Conservation (phyloP, 1,140 invertebrate genomes). For the Sitobion miscanthi region DNA sequence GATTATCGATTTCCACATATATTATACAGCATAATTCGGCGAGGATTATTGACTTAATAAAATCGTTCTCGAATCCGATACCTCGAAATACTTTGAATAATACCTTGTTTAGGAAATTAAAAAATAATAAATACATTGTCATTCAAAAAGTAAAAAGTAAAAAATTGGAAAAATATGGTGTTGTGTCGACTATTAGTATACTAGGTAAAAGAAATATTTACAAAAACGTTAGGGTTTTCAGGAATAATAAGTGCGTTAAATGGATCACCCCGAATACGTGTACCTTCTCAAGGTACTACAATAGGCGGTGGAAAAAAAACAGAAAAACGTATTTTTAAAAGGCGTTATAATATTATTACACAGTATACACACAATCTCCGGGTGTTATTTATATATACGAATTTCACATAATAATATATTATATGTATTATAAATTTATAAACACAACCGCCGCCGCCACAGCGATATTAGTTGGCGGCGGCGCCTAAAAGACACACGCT, state of each 20-base stretch:
- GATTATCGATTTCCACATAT: not conserved
- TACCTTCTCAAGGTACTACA: not conserved
- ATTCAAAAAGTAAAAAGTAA: too few species aligned
- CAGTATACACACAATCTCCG: not conserved
- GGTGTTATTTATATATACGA: constrained; percentile 7
- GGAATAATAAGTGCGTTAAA: too few species aligned
- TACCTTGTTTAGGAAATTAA: too few species aligned
- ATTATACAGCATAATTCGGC: not conserved
- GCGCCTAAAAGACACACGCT: not conserved
- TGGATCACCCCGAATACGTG: too few species aligned
- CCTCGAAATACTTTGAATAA: too few species aligned
- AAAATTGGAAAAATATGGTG: too few species aligned
- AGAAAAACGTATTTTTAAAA: not conserved
- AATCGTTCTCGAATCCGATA: not conserved
- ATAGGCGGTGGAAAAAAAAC: not conserved
- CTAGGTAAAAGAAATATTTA: too few species aligned
- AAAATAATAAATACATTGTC: too few species aligned
- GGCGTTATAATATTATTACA: not conserved
- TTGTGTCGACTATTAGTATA: too few species aligned
- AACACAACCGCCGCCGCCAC: not conserved
- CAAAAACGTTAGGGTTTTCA: too few species aligned
- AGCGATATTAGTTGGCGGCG: not conserved
- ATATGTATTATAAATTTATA: not conserved
- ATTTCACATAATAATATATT: not conserved
- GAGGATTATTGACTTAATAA: not conserved